phyloP scores from a whole-genome alignment of 1,140 invertebrate species.

The Potamilus streckersoni region DNA sequence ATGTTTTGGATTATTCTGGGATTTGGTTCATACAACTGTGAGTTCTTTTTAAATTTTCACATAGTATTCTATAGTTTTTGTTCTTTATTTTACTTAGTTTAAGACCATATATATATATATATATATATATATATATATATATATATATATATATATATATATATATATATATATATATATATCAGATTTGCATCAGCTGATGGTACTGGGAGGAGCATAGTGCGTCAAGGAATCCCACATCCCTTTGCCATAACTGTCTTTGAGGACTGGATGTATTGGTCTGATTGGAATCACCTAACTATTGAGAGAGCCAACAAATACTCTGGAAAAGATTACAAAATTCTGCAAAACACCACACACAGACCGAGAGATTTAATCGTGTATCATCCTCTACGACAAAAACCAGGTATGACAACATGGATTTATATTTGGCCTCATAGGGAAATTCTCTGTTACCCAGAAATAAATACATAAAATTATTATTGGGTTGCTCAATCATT shows the following conservation, averaged over 20 bases:
- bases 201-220: constrained; percentile 79
- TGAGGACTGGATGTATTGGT: constrained; percentile 97
- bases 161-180: constrained; percentile 1
- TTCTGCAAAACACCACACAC: constrained; percentile 94
- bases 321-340: constrained; percentile 93
- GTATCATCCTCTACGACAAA: constrained; percentile 83
- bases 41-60: too few relatives aligned
- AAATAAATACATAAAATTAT: too few relatives aligned
- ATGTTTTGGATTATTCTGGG: too few relatives aligned
- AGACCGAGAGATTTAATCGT: constrained; percentile 92
- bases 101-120: neutral
- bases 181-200: constrained; percentile 79
- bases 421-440: too few relatives aligned
- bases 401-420: constrained; percentile 34
- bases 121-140: constrained; percentile 1
- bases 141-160: constrained; percentile 2
- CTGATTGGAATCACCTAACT: constrained; percentile 90
- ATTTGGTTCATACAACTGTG: too few relatives aligned
- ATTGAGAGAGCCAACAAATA: constrained; percentile 98
- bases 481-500: too few relatives aligned
- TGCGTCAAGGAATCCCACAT: constrained; percentile 78
- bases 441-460: too few relatives aligned
- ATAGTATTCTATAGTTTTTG: too few relatives aligned
- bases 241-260: constrained; percentile 94
- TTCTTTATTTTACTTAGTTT: too few relatives aligned